Evolutionary conservation across 2,113 vertebrate species (phyloP).

Genomic region (Megaleporinus macrocephalus): DNA sequence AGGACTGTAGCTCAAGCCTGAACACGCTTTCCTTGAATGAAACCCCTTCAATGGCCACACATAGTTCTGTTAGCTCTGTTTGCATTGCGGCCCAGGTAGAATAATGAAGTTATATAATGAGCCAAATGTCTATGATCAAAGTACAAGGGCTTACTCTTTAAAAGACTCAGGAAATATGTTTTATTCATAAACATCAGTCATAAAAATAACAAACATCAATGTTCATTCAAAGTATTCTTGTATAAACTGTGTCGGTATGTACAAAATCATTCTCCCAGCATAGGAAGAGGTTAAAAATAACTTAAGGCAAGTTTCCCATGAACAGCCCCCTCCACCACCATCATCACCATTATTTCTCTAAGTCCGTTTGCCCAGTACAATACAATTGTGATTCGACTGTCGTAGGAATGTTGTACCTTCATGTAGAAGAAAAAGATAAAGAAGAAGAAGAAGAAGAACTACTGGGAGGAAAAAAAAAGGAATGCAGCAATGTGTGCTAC

Average conservation of each 20-base stretch:
- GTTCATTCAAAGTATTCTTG: conserved; percentile 78
- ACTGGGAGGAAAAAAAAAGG: conserved; percentile 60
- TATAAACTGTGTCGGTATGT: conserved; percentile 79
- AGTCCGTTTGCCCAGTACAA: conserved; percentile 63
- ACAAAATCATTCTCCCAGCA: conserved; percentile 76
- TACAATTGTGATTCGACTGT: conserved; percentile 67
- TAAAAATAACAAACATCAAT: conserved; percentile 87
- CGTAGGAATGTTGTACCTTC: conserved; percentile 58
- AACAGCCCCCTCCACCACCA: conserved; percentile 67
- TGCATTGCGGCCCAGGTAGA: too few relatives aligned
- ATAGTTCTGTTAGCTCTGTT: too few relatives aligned
- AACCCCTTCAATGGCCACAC: too few relatives aligned
- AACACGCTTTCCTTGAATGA: too few relatives aligned
- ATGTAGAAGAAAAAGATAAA: conserved; percentile 56
- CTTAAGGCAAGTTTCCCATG: conserved; percentile 80
- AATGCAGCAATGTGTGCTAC: conserved; percentile 82
- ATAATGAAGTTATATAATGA: too few relatives aligned
- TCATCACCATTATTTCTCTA: conserved; percentile 63
- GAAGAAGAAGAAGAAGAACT: conserved; percentile 59
- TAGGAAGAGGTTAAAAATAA: conserved; percentile 78
- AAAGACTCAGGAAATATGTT: conserved; percentile 68
- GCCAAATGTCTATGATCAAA: neutral
- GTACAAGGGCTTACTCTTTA: conserved; percentile 3
- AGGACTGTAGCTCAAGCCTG: too few relatives aligned
- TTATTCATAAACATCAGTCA: conserved; percentile 83